These are phyloP conservation scores for Leuciscus idus DNA, from an alignment of 2,113 vertebrate genomes.

Conservation along the genomic window DNA sequence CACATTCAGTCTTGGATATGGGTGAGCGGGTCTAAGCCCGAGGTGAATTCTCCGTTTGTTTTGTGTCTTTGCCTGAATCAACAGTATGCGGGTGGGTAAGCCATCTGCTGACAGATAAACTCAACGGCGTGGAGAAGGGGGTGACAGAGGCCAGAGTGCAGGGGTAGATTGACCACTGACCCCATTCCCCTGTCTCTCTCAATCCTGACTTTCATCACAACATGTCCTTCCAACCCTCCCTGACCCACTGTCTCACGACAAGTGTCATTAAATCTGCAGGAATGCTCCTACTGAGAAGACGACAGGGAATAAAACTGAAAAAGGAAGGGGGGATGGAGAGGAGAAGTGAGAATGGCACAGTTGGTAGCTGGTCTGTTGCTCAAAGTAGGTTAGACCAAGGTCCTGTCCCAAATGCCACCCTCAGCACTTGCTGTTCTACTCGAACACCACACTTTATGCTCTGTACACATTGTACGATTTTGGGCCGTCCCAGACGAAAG, in stretches of 20 bases:
- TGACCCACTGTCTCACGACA: conserved; percentile 27
- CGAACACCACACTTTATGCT: not conserved
- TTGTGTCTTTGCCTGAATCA: conserved; percentile 69
- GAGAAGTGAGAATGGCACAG: not conserved
- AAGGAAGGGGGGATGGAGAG: not conserved
- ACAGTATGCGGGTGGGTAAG: conserved; percentile 65
- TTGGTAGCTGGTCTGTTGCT: not conserved
- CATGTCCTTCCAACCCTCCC: conserved; percentile 29
- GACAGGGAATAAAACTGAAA: conserved; percentile 25
- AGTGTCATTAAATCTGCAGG: conserved; percentile 54
- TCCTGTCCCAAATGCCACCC: not conserved
- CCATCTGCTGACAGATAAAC: conserved; percentile 73
- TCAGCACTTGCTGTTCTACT: not conserved
- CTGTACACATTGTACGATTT: too few relatives aligned
- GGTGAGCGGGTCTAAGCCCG: conserved; percentile 22
- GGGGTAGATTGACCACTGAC: conserved; percentile 52
- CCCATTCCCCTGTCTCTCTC: conserved; percentile 38
- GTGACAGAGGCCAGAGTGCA: conserved; percentile 59
- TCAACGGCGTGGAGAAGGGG: conserved; percentile 63
- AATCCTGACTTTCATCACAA: conserved; percentile 44
- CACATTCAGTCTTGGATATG: not conserved
- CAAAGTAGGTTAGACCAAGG: not conserved
- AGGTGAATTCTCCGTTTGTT: conserved; percentile 67
- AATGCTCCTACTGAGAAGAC: conserved; percentile 56
- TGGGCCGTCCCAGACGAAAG: too few relatives aligned